A percentile compares a stretch with the other conserved stretches of the same genome.
Conservation (phyloP, 2,888 invertebrate species). For the Andrena bicolor region DNA sequence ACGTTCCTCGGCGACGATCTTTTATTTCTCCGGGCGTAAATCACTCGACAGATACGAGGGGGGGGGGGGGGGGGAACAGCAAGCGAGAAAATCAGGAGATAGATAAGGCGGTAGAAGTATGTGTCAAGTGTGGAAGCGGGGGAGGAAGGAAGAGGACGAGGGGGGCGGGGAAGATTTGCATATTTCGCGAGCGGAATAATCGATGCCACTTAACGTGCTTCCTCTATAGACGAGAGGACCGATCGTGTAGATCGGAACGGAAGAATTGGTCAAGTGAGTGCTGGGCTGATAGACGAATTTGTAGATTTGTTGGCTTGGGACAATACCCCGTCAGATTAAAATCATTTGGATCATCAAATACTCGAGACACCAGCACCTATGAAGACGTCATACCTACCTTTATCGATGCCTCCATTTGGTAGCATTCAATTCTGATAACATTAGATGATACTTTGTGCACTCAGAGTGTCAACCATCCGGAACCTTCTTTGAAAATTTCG, state of each 20-base stretch:
- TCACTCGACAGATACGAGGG: constrained; percentile 76
- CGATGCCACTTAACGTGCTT: constrained; percentile 79
- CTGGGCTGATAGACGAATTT: not conserved
- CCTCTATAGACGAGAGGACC: constrained; percentile 47
- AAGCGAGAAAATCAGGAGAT: constrained; percentile 22
- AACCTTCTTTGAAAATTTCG: not conserved
- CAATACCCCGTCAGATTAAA: not conserved
- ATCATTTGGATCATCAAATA: too few species aligned
- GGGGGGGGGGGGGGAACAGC: constrained; percentile 33
- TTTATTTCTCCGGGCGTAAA: constrained; percentile 77
- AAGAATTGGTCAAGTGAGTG: constrained; percentile 17
- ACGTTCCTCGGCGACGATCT: constrained; percentile 41
- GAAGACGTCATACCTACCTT: too few species aligned
- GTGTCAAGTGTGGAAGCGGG: constrained; percentile 29
- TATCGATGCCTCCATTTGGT: too few species aligned
- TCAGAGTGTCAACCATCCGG: not conserved
- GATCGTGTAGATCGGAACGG: constrained; percentile 24
- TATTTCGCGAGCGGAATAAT: constrained; percentile 82
- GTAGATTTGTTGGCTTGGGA: constrained; percentile 2
- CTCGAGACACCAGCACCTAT: too few species aligned
- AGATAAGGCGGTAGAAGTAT: constrained; percentile 34
- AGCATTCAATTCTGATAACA: not conserved
- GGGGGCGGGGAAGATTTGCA: constrained; percentile 74
- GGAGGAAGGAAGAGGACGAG: constrained; percentile 17
- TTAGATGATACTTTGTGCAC: not conserved